Base-by-base conservation (phyloP, 2,113 vertebrate genomes). In the Geococcyx californianus region DNA sequence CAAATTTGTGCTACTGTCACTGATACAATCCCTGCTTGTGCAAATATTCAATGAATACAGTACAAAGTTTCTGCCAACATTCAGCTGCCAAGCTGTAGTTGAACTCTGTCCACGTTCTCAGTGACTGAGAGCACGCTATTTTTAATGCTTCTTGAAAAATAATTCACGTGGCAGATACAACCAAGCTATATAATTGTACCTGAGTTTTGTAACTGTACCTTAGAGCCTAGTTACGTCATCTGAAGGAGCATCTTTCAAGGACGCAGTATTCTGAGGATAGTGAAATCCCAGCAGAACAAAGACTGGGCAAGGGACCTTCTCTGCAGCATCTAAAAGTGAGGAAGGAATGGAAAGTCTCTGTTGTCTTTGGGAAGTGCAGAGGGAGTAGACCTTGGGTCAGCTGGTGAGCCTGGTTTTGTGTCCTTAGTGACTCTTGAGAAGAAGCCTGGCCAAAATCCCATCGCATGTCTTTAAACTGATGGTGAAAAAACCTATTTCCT, bases 21-120 rank as follows among this genome's bases (percentile, higher is more conserved):
- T 95, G 76, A 76, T 6, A 36, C 77, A 95, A 96, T 92, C 90
- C 89, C 47, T 26, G 51, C 12, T 92, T 72, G 19, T 73, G 38
- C 66, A 97, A 97, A 97, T 34, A 92, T 54, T 95, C 94, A 84
- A 74, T 78, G 58, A 96, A 92, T 85, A 38, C 36, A 68, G 40
- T 52, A 80, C 44, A 75, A 90, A 74, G 45, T 87, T 94, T 93
- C 88, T 69, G 82, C 40, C 90, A 93, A 75, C 34, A 21, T 68
- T 77, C 14, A 29, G 33, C 84, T 92, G 44, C 42, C 70, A 67
- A 78, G 54, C 28, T 78, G 64, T 72, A 94, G 58, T n/a, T 97
- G 68, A 95, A 92, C 64, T 49, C 74, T 85, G 24, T 69, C 70
- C 33, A 62, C 18, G 13, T 59, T 44, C 36, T 90, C 36, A 54